Conservation (phyloP, 1,140 invertebrate species). For the Penaeus japonicus region DNA sequence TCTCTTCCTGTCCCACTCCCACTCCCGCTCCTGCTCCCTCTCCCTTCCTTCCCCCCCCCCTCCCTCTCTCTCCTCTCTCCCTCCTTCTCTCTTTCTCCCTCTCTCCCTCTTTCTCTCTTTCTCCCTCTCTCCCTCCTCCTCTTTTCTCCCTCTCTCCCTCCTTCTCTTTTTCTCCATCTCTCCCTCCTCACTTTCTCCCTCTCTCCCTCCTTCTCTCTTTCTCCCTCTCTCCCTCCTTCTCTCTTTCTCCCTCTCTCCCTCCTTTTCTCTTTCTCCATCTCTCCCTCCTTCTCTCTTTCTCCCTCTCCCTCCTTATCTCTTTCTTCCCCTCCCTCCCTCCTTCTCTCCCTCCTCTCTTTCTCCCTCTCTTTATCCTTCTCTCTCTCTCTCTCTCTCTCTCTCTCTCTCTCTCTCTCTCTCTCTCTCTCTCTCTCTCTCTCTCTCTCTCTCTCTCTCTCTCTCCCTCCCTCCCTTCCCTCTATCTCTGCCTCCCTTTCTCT, state of each 20-base stretch:
- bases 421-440: too few relatives aligned
- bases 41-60: neutral
- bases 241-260: neutral
- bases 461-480: neutral
- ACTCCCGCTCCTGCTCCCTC: too few relatives aligned
- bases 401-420: neutral
- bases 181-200: neutral
- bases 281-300: neutral
- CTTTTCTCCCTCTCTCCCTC: neutral
- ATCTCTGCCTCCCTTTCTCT: neutral
- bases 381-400: neutral
- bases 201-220: neutral
- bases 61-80: neutral
- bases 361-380: neutral
- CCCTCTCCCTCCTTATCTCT: neutral
- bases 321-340: neutral
- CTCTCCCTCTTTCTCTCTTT: neutral
- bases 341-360: neutral
- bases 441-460: neutral
- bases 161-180: neutral
- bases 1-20: neutral
- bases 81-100: neutral
- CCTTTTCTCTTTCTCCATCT: neutral
- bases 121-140: neutral
- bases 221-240: neutral